Evolutionary conservation across 2,113 vertebrate genomes (phyloP), one percentile per base, ranked within the genome.

Genomic region (Ramphastos sulfuratus): DNA sequence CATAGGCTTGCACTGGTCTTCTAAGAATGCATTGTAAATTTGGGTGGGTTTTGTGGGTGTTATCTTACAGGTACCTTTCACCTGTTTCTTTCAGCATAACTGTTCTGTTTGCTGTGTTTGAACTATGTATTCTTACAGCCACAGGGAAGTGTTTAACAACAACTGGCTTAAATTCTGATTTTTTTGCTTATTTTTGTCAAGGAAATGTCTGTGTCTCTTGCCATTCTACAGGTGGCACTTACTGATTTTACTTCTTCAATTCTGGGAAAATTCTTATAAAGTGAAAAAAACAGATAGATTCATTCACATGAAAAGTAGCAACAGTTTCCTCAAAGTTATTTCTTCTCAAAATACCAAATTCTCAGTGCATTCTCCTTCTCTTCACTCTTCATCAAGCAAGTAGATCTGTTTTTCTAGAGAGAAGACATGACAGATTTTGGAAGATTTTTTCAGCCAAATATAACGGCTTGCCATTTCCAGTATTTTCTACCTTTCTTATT

Each of bases 401-500:
- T 9, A 85, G 21, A 44, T 9, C 9, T 25, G 10, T 58, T 56
- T 85, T 90, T 66, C 50, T 35, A 35, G 21, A 23, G 10, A 69
- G 55, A 59, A 83, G 81, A 30, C n/a, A 27, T 13, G 12, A 75
- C 35, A 6, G 31, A 69, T 93, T 89, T 24, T 25, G 61, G 87
- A 90, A 81, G 4, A 20, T n/a, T 95, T 93, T 95, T 93, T 87
- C 44, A 91, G 59, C 31, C 30, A 78, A 69, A 72, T 35, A 10
- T 59, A 73, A 77, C 87, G 44, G 42, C 24, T 77, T 75, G 15
- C 9, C 7, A 71, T 82, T 92, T 61, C 3, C 35, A 67, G 30
- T 65, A 60, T 78, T 77, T 90, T 76, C 46, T 48, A 10, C 39
- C 23, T 63, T 39, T 96, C 20, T 63, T 67, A 33, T 19, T 54